These are phyloP conservation scores for Micoletzkya japonica DNA, from an alignment of 2,888 invertebrate genomes.

Conservation along the genomic window DNA sequence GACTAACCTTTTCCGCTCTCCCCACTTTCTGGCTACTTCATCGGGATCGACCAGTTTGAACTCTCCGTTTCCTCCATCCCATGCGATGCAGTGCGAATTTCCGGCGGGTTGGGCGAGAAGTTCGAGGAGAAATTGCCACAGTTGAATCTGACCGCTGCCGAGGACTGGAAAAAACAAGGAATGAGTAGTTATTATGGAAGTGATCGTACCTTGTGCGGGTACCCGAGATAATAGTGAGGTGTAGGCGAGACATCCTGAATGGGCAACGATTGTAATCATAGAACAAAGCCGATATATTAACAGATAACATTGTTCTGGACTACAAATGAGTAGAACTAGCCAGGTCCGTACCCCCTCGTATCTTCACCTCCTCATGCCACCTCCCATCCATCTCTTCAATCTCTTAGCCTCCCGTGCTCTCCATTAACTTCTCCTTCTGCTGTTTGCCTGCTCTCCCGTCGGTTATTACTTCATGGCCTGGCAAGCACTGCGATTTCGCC, in stretches of 20 bases:
- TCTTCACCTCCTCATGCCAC: not conserved
- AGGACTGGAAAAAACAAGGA: conserved; percentile 16
- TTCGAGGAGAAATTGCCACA: conserved; percentile 97
- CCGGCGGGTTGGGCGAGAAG: conserved; percentile 83
- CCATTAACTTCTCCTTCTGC: not conserved
- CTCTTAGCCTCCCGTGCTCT: conserved; percentile 1
- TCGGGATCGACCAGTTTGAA: conserved; percentile 92
- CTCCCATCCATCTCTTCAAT: not conserved
- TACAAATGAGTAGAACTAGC: not conserved
- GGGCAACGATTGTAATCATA: too few relatives aligned
- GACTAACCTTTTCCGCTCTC: conserved; percentile 82
- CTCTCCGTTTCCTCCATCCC: conserved; percentile 92
- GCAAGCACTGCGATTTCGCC: conserved; percentile 9
- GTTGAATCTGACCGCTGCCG: conserved; percentile 79
- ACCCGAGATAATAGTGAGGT: conserved; percentile 45
- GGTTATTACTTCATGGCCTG: conserved; percentile 27
- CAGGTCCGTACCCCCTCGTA: not conserved
- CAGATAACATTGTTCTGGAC: not conserved
- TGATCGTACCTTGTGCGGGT: conserved; percentile 35
- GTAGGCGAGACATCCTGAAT: conserved; percentile 49
- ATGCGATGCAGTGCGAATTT: conserved; percentile 71
- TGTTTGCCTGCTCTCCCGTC: not conserved
- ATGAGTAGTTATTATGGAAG: conserved; percentile 8
- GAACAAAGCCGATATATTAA: not conserved
- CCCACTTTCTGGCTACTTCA: conserved; percentile 87